Conservation (phyloP, 30 jellyfish, hydroid and myxozoan species). For the Turritopsis rubra region DNA sequence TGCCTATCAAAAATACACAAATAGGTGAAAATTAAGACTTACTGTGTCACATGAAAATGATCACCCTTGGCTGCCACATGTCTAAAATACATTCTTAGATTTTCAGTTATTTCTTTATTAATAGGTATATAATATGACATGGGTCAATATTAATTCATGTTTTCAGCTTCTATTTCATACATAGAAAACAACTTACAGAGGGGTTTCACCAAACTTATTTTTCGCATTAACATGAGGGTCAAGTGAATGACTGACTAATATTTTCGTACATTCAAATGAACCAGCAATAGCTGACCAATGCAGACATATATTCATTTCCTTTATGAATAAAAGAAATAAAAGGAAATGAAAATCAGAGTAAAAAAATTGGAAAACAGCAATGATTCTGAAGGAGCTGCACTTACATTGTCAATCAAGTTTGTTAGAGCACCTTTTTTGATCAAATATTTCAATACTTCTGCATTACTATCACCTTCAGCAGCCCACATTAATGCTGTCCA, state of each 20-base stretch:
- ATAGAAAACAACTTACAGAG: conserved; percentile 53
- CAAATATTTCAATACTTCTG: conserved; percentile 40
- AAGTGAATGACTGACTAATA: conserved; percentile 29
- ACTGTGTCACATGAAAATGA: conserved; percentile 59
- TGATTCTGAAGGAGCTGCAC: neutral
- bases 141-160: neutral
- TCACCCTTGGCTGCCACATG: conserved; percentile 86
- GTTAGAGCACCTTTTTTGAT: conserved; percentile 69
- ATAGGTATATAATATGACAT: neutral
- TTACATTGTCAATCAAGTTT: conserved; percentile 63
- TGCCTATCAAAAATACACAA: too few relatives aligned
- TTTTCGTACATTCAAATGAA: conserved; percentile 57
- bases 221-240: conserved; percentile 46
- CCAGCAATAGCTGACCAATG: conserved; percentile 98
- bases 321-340: neutral
- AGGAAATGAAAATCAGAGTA: neutral
- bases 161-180: neutral
- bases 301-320: conserved; percentile 81
- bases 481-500: conserved; percentile 99
- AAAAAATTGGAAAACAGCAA: too few relatives aligned
- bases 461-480: conserved; percentile 64
- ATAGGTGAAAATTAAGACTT: too few relatives aligned
- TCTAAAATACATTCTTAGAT: conserved; percentile 29
- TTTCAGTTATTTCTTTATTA: too few relatives aligned
- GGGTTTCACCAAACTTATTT: conserved; percentile 82